Evolutionary conservation across 2,113 vertebrate species (phyloP).

Genomic region (Anguilla rostrata): DNA sequence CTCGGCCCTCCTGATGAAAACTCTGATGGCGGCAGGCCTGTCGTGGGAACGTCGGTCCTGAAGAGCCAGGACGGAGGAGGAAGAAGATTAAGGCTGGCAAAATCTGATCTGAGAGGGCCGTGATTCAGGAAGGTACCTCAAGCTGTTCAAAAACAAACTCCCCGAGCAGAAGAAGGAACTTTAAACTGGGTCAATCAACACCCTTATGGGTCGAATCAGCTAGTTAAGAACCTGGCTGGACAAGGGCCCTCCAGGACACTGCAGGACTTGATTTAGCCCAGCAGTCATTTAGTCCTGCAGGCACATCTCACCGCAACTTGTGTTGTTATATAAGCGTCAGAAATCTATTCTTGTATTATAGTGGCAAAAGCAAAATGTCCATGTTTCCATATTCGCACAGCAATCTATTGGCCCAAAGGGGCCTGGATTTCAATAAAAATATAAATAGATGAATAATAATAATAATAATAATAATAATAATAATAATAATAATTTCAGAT

Average conservation of each 20-base stretch:
- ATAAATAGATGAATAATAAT: no score
- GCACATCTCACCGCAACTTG: no score
- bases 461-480: no score
- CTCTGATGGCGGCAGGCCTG: not conserved
- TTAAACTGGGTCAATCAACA: not conserved
- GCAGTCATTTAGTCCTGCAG: not conserved
- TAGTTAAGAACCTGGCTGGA: not conserved
- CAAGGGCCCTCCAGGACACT: not conserved
- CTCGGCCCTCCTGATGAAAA: not conserved
- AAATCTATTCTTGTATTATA: no score
- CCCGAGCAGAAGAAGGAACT: not conserved
- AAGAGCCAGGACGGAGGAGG: not conserved
- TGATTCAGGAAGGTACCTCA: not conserved
- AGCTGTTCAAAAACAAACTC: not conserved
- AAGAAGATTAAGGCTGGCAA: not conserved
- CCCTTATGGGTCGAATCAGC: not conserved
- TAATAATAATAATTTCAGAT: not conserved
- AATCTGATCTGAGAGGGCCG: not conserved
- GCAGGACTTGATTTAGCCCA: not conserved
- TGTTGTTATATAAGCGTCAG: no score
- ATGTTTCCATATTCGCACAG: not conserved
- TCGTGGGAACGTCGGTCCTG: not conserved
- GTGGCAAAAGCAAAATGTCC: not conserved
- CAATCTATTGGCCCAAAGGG: not conserved
- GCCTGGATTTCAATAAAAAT: not conserved